phyloP scores from a whole-genome alignment of 2,888 invertebrate species.

The Rhimphoctona megacephalus region DNA sequence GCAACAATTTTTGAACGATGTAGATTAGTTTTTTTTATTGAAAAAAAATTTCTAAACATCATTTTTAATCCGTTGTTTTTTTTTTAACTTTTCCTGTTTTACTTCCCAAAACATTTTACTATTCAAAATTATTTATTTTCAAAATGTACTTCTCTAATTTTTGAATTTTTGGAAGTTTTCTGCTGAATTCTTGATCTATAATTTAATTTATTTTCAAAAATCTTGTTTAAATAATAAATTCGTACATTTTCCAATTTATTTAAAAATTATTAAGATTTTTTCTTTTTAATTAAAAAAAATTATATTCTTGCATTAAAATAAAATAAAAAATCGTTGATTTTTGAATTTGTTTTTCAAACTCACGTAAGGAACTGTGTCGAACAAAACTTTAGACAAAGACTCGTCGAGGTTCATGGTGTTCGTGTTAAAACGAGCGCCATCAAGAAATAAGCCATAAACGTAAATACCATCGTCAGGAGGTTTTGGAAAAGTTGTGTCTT shows the following conservation, averaged over 20 bases:
- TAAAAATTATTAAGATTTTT: not conserved
- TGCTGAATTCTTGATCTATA: not conserved
- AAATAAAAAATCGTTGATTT: not conserved
- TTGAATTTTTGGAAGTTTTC: not conserved
- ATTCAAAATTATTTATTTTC: no score
- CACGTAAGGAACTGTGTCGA: slow-evolving; percentile 92
- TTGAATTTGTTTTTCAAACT: slow-evolving; percentile 73
- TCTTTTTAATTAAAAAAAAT: not conserved
- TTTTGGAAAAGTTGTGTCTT: slow-evolving; percentile 85
- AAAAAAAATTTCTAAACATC: not conserved
- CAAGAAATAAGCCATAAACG: slow-evolving; percentile 92
- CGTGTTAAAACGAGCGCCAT: slow-evolving; percentile 95
- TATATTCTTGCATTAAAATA: no score
- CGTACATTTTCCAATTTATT: not conserved
- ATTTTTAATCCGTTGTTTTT: not conserved
- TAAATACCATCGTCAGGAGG: slow-evolving; percentile 92
- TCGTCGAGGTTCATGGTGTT: slow-evolving; percentile 90
- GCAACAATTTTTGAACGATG: slow-evolving; percentile 60
- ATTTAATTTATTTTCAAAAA: not conserved
- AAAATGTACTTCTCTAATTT: not conserved
- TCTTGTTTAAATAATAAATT: not conserved
- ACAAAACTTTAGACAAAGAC: slow-evolving; percentile 93
- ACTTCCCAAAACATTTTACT: not conserved
- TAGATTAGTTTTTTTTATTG: not conserved
- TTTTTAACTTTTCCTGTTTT: not conserved